Evolutionary conservation across 1,140 invertebrate genomes (phyloP).

Genomic region (Listronotus bonariensis): DNA sequence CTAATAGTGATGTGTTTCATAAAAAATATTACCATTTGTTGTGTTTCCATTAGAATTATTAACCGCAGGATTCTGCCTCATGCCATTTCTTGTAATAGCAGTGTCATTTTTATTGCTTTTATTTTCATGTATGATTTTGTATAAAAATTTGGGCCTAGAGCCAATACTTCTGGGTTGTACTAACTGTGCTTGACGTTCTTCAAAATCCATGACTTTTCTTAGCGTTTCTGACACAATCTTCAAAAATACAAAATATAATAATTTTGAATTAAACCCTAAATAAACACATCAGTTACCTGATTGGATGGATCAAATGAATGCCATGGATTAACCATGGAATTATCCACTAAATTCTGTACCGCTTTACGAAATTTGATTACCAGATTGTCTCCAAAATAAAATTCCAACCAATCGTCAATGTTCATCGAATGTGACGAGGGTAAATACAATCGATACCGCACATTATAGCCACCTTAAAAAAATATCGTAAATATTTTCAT

Average conservation of each 20-base stretch:
- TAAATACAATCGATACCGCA: constrained; percentile 49
- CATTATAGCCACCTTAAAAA: constrained; percentile 55
- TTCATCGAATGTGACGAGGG: constrained; percentile 56
- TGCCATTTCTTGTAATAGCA: background rate
- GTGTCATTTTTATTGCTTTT: background rate
- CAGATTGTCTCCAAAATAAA: constrained; percentile 31
- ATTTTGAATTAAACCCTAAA: constrained; percentile 58
- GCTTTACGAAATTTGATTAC: constrained; percentile 68
- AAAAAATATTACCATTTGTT: background rate
- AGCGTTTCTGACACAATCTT: constrained; percentile 27
- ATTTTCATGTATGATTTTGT: constrained; percentile 8
- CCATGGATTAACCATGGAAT: constrained; percentile 72
- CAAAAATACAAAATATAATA: constrained; percentile 49
- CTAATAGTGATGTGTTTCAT: too few relatives aligned
- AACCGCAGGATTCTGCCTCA: background rate
- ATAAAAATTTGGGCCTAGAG: constrained; percentile 27
- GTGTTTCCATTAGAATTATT: background rate
- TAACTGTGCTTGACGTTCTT: constrained; percentile 16
- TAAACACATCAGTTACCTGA: constrained; percentile 68
- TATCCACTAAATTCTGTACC: constrained; percentile 75
- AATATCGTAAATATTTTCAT: background rate
- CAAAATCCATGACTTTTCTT: constrained; percentile 24
- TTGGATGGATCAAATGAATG: constrained; percentile 68
- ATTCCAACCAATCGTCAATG: constrained; percentile 54
- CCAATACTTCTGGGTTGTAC: constrained; percentile 20